Evolutionary conservation across 2,797 vertebrate genomes (phyloP).

Genomic region (Mallotus villosus): DNA sequence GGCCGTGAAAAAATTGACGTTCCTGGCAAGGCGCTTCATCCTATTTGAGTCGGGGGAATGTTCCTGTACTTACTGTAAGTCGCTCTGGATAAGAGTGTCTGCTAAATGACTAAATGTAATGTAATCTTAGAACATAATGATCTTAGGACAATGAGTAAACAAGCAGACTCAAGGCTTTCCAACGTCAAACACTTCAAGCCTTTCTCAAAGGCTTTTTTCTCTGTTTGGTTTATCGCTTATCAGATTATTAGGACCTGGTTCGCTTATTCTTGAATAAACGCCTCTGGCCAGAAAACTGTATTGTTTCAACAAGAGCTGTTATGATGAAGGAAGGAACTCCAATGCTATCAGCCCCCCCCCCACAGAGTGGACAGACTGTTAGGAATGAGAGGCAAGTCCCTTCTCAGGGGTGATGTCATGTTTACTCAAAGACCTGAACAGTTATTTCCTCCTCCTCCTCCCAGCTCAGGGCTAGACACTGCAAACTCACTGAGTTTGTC

Average conservation of each 20-base stretch:
- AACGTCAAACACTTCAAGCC: slow-evolving; percentile 6
- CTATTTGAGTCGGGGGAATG: too few relatives aligned
- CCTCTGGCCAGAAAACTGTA: slow-evolving; percentile 54
- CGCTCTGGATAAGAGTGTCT: too few relatives aligned
- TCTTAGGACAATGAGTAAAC: slow-evolving; percentile 36
- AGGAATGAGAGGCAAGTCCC: slow-evolving; percentile 43
- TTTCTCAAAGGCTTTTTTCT: background rate
- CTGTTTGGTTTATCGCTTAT: slow-evolving; percentile 44
- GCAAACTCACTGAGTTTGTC: slow-evolving; percentile 35
- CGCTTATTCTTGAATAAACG: slow-evolving; percentile 39
- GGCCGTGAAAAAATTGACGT: too few relatives aligned
- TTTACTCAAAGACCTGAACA: slow-evolving; percentile 65
- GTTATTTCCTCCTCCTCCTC: slow-evolving; percentile 55
- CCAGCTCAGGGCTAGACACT: slow-evolving; percentile 49
- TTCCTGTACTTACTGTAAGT: too few relatives aligned
- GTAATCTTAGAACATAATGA: background rate
- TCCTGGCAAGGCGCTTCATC: too few relatives aligned
- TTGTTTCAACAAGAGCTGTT: slow-evolving; percentile 56
- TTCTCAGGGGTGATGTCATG: slow-evolving; percentile 69
- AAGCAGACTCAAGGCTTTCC: background rate
- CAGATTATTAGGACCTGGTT: slow-evolving; percentile 41
- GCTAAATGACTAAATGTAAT: too few relatives aligned
- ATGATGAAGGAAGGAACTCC: slow-evolving; percentile 68
- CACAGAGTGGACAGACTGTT: slow-evolving; percentile 40
- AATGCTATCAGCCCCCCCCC: slow-evolving; percentile 58